phyloP scores from a whole-genome alignment of 1,140 invertebrate species.

The Mycetomoellerius zeteki region DNA sequence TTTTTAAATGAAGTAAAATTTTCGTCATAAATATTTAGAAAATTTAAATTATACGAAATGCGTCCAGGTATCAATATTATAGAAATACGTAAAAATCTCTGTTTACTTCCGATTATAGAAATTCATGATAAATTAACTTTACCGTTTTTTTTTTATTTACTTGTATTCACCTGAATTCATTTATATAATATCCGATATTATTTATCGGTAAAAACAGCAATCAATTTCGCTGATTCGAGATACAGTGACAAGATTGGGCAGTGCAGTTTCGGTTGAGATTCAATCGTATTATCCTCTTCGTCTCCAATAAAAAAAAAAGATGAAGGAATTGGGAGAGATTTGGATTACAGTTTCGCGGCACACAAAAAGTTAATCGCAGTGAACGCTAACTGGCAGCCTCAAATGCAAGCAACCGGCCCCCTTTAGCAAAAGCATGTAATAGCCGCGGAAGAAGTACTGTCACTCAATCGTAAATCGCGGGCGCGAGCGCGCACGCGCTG shows the following conservation, averaged over 20 bases:
- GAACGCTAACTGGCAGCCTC: background rate
- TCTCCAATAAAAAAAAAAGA: background rate
- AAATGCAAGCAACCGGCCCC: background rate
- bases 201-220: background rate
- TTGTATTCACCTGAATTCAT: background rate
- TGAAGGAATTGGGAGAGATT: background rate
- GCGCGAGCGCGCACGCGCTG: background rate
- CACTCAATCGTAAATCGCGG: slow-evolving; percentile 68
- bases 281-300: background rate
- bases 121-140: background rate
- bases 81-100: background rate
- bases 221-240: background rate
- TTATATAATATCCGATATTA: background rate
- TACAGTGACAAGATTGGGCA: background rate
- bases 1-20: background rate
- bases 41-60: background rate
- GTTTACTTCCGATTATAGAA: background rate
- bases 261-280: background rate
- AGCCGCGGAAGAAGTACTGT: slow-evolving; percentile 40
- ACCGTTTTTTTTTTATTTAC: background rate
- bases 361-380: slow-evolving; percentile 27
- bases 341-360: background rate
- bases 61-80: background rate
- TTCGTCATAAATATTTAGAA: background rate
- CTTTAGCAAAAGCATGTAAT: background rate